Conservation (phyloP, 2,888 invertebrate species). For the Timandra comae region DNA sequence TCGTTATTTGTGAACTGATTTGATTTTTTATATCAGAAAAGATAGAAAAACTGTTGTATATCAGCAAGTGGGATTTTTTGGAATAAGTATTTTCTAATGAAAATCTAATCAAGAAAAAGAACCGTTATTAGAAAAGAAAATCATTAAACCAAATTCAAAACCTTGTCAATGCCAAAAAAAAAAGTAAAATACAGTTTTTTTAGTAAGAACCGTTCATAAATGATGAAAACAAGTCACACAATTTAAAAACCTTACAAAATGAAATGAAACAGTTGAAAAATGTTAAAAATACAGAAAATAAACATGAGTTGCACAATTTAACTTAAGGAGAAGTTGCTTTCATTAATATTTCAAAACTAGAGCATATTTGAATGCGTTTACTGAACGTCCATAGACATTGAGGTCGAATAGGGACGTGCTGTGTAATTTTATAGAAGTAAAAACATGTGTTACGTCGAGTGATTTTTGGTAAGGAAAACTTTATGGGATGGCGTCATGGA, state of each 20-base stretch:
- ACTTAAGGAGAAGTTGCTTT: constrained; percentile 1
- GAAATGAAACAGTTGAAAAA: background rate
- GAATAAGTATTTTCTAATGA: too few relatives aligned
- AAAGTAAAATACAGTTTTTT: background rate
- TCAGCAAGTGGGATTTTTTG: too few relatives aligned
- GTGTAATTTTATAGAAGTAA: too few relatives aligned
- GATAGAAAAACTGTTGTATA: too few relatives aligned
- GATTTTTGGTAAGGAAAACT: background rate
- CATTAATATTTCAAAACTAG: constrained; percentile 2
- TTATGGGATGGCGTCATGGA: too few relatives aligned
- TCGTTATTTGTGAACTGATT: too few relatives aligned
- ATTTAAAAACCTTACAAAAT: background rate
- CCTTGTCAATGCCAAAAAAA: background rate
- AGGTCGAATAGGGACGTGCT: background rate
- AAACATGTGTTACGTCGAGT: too few relatives aligned
- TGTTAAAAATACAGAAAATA: background rate
- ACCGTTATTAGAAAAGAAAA: too few relatives aligned
- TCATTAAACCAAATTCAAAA: background rate
- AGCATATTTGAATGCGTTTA: constrained; percentile 6
- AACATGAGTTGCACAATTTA: constrained; percentile 1
- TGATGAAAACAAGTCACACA: too few relatives aligned
- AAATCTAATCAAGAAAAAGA: too few relatives aligned
- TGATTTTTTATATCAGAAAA: too few relatives aligned
- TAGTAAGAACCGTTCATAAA: too few relatives aligned
- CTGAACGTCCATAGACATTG: background rate